phyloP scores from a whole-genome alignment of 2,797 vertebrate genomes.

The Merluccius polli region DNA sequence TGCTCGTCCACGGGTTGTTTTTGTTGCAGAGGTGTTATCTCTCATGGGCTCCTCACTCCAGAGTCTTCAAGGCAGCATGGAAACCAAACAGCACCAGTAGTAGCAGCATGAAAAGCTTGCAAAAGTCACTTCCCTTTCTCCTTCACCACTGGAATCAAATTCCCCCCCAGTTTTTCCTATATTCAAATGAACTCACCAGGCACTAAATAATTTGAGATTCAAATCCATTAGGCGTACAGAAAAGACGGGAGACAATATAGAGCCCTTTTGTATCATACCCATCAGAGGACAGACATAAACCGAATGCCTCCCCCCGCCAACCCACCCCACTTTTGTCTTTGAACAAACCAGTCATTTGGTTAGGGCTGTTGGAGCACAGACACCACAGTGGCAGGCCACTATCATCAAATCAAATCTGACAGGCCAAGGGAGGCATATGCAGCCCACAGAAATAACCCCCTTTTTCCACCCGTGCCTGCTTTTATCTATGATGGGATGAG shows the following conservation, averaged over 20 bases:
- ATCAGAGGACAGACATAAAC: slow-evolving; percentile 39
- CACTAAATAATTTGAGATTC: slow-evolving; percentile 55
- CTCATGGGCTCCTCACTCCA: slow-evolving; percentile 21
- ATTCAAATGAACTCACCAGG: slow-evolving; percentile 58
- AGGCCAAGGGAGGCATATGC: slow-evolving; percentile 48
- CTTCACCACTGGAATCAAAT: slow-evolving; percentile 33
- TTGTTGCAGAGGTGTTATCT: slow-evolving; percentile 37
- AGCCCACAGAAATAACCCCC: slow-evolving; percentile 63
- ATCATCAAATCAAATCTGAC: slow-evolving; percentile 67
- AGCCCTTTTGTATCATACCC: slow-evolving; percentile 47
- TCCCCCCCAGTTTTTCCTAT: slow-evolving; percentile 45
- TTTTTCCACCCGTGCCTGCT: slow-evolving; percentile 41
- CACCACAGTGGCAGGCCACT: slow-evolving; percentile 56
- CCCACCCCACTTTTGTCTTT: slow-evolving; percentile 37
- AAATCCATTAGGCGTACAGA: slow-evolving; percentile 46
- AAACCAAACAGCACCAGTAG: slow-evolving; percentile 25
- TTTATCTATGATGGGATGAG: slow-evolving; percentile 59
- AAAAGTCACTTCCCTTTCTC: slow-evolving; percentile 31
- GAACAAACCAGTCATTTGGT: slow-evolving; percentile 41
- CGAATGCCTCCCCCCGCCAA: slow-evolving; percentile 29
- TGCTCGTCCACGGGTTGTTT: slow-evolving; percentile 2
- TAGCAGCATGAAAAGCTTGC: background rate
- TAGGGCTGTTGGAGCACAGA: slow-evolving; percentile 42
- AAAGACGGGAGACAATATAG: slow-evolving; percentile 52
- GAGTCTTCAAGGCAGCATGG: slow-evolving; percentile 28